A percentile compares a stretch with the other conserved stretches of the same genome.
Conservation (phyloP, 2,888 invertebrate species). For the Phasia obesa region DNA sequence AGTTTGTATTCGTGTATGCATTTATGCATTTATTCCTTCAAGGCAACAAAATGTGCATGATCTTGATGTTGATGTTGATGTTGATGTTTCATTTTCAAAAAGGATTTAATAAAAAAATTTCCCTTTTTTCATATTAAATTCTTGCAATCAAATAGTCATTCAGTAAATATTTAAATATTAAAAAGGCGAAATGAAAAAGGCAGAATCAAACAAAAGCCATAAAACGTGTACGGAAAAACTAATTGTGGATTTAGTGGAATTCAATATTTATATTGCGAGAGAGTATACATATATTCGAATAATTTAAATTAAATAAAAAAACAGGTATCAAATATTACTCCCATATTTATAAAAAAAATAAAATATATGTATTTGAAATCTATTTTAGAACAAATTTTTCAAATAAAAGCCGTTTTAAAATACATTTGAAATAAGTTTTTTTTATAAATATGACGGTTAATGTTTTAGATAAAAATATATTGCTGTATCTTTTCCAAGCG, state of each 20-base stretch:
- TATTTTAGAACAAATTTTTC: too few species aligned
- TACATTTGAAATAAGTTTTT: too few species aligned
- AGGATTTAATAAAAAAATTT: neutral
- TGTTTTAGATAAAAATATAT: too few species aligned
- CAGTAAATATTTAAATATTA: conserved; percentile 46
- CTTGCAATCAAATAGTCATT: conserved; percentile 39
- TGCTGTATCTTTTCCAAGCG: too few species aligned
- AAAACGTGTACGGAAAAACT: conserved; percentile 9
- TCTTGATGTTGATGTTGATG: conserved; percentile 1
- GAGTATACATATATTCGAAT: too few species aligned
- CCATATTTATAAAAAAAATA: too few species aligned
- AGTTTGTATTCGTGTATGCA: conserved; percentile 43
- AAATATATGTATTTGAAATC: too few species aligned
- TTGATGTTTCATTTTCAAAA: conserved; percentile 36
- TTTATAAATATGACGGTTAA: too few species aligned
- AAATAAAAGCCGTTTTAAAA: too few species aligned
- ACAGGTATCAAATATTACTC: too few species aligned
- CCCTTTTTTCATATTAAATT: neutral
- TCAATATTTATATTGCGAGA: too few species aligned
- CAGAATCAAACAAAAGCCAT: conserved; percentile 11
- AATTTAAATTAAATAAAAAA: too few species aligned
- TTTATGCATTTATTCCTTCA: conserved; percentile 53
- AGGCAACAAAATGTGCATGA: conserved; percentile 52
- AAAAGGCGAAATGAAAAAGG: conserved; percentile 4
- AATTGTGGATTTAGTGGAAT: conserved; percentile 47